A percentile compares a stretch with the other conserved stretches of the same genome.
These are phyloP conservation scores for Griposia aprilina DNA, from an alignment of 2,888 invertebrate species.

Conservation along the genomic window DNA sequence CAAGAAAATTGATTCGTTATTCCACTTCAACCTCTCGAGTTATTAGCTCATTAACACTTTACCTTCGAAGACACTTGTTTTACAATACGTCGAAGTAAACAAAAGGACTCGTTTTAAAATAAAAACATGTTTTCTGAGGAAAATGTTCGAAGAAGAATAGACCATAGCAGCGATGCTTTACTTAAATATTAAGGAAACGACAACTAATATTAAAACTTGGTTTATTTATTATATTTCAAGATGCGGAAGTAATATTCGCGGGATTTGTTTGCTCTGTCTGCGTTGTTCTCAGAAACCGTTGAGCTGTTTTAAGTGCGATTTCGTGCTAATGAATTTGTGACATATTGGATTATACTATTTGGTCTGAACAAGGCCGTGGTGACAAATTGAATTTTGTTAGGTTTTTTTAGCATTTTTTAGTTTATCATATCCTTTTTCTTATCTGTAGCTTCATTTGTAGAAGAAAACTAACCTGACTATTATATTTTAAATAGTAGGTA, in stretches of 20 bases:
- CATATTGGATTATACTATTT: constrained; percentile 37
- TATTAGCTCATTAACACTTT: constrained; percentile 43
- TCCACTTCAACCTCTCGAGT: background rate
- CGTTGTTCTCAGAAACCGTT: constrained; percentile 39
- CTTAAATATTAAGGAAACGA: constrained; percentile 23
- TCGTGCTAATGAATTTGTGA: constrained; percentile 50
- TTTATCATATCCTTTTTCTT: background rate
- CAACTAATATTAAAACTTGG: constrained; percentile 18
- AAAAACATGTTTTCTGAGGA: constrained; percentile 46
- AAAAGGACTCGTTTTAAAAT: constrained; percentile 43
- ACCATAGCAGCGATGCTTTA: background rate
- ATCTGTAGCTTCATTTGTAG: no score
- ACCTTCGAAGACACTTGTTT: constrained; percentile 45
- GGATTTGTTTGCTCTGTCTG: constrained; percentile 11
- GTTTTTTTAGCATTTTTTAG: background rate
- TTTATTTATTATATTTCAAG: constrained; percentile 29
- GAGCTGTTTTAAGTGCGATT: constrained; percentile 39
- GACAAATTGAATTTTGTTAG: background rate
- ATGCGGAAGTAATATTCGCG: constrained; percentile 38
- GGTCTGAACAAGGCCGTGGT: constrained; percentile 30
- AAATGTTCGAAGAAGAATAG: constrained; percentile 19
- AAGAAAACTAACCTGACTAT: background rate
- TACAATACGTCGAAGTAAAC: constrained; percentile 35
- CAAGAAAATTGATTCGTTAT: background rate
- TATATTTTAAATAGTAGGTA: background rate